A percentile compares a stretch with the other conserved stretches of the same genome.
Evolutionary conservation across 2,797 vertebrate species (phyloP).

Genomic region (Arremon aurantiirostris): DNA sequence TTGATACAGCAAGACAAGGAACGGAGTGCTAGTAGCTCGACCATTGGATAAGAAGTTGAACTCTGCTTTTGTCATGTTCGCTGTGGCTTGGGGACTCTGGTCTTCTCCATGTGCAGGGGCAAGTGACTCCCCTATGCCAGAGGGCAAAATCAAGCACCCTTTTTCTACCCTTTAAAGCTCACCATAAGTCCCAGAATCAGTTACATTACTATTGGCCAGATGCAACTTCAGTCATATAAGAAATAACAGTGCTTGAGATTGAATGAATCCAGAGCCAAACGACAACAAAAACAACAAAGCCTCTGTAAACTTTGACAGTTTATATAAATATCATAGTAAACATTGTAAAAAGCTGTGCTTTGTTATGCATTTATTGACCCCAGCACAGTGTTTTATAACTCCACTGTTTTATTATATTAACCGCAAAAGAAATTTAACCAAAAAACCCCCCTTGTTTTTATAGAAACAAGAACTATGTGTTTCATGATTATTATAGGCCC

Average conservation of each 20-base stretch:
- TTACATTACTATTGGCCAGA: conserved; percentile 60
- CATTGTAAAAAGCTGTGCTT: conserved; percentile 48
- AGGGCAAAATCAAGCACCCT: neutral
- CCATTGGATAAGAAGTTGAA: conserved; percentile 11
- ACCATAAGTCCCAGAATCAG: conserved; percentile 73
- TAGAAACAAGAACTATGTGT: conserved; percentile 57
- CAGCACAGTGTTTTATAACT: conserved; percentile 43
- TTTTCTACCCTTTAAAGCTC: conserved; percentile 76
- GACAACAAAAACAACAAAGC: conserved; percentile 28
- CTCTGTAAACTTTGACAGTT: conserved; percentile 37
- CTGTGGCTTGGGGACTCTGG: fast-evolving
- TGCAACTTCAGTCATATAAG: neutral
- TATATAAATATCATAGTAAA: conserved; percentile 47
- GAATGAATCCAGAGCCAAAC: conserved; percentile 46
- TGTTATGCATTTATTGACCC: conserved; percentile 56
- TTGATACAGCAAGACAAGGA: neutral
- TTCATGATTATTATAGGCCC: conserved; percentile 53
- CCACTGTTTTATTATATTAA: conserved; percentile 49
- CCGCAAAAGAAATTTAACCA: conserved; percentile 52
- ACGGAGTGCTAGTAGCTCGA: conserved; percentile 71
- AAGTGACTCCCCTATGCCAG: neutral
- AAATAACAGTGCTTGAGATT: neutral
- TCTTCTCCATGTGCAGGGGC: neutral
- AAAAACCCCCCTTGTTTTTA: conserved; percentile 1
- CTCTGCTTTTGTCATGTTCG: neutral